Conservation (phyloP, 2,797 vertebrate species). For the Enoplosus armatus region DNA sequence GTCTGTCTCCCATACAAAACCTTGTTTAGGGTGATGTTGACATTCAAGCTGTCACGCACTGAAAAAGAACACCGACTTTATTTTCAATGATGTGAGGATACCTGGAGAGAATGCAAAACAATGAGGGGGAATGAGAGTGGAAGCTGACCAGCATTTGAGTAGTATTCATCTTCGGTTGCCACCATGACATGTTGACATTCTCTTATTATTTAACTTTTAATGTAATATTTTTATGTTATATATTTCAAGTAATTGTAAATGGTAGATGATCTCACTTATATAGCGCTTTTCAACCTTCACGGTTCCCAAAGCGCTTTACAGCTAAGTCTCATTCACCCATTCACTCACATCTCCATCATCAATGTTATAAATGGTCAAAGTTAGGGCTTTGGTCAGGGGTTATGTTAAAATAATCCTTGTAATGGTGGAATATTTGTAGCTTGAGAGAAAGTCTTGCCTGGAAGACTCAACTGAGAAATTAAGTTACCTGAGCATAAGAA, state of each 20-base stretch:
- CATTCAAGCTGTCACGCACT: conserved; percentile 54
- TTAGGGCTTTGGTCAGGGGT: not conserved
- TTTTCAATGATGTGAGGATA: conserved; percentile 26
- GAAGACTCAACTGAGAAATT: conserved; percentile 20
- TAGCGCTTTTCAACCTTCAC: no score
- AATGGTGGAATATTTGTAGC: conserved; percentile 12
- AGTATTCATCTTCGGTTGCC: not conserved
- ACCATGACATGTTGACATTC: conserved; percentile 6
- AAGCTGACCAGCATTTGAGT: conserved; percentile 10
- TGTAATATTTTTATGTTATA: conserved; percentile 1
- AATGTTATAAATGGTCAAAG: conserved; percentile 11
- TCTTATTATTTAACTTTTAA: conserved; percentile 10
- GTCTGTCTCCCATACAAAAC: conserved; percentile 54
- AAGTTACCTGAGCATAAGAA: conserved; percentile 16
- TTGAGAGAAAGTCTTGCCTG: conserved; percentile 7
- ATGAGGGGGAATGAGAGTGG: not conserved
- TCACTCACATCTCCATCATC: not conserved
- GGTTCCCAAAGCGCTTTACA: no score
- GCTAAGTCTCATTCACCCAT: no score
- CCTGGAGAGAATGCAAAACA: conserved; percentile 47
- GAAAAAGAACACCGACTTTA: conserved; percentile 42
- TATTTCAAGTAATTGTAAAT: conserved; percentile 12
- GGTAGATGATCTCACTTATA: no score
- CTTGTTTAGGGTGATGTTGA: conserved; percentile 56
- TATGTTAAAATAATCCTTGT: not conserved